These are phyloP conservation scores for Prosopocoilus inquinatus DNA, from an alignment of 2,888 invertebrate species.

Conservation along the genomic window DNA sequence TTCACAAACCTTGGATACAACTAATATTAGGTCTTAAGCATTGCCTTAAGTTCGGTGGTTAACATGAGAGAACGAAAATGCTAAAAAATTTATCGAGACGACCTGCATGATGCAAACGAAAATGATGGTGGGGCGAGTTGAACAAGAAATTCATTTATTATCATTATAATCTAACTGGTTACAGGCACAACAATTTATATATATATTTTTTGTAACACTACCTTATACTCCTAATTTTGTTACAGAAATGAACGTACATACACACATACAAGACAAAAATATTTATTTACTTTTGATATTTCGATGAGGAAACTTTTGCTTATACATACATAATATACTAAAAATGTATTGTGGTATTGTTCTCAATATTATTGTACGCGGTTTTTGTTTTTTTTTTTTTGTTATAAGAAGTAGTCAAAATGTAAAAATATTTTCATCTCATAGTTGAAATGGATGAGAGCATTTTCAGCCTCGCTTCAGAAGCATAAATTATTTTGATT, in stretches of 20 bases:
- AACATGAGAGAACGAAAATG: no score
- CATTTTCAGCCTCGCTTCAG: no score
- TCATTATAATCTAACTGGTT: constrained; percentile 31
- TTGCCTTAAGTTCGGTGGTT: not conserved
- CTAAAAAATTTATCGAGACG: no score
- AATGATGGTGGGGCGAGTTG: not conserved
- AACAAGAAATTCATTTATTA: not conserved
- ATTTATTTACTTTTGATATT: not conserved
- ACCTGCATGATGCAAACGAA: not conserved
- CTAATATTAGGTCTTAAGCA: constrained; percentile 20
- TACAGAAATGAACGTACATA: not conserved
- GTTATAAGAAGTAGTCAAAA: not conserved
- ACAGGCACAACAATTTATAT: constrained; percentile 43
- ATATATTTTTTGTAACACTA: not conserved
- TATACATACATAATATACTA: no score
- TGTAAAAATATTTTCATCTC: not conserved
- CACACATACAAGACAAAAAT: constrained; percentile 5
- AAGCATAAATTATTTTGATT: no score
- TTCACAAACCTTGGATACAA: constrained; percentile 25
- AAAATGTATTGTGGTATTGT: constrained; percentile 9
- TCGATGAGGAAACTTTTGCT: no score
- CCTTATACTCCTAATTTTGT: not conserved
- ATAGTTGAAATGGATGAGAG: not conserved
- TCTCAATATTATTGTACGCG: constrained; percentile 11
- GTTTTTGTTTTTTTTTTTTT: not conserved